Conservation (phyloP, 2,888 invertebrate genomes). For the Suillia variegata region DNA sequence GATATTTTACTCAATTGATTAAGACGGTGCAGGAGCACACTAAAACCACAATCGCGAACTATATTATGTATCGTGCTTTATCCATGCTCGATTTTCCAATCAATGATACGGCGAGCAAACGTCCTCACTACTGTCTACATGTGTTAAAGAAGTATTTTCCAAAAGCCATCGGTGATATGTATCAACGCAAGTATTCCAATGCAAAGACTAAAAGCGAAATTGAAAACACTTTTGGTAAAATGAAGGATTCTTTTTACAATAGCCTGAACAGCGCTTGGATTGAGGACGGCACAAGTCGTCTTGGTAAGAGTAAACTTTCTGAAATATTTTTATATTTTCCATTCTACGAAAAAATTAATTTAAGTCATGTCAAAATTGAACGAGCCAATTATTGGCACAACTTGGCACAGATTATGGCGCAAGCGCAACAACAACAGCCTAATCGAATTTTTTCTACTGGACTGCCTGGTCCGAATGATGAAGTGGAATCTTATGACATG, state of each 20-base stretch:
- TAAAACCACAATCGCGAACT: slow-evolving; percentile 48
- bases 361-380: slow-evolving; percentile 36
- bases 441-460: slow-evolving; percentile 38
- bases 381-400: slow-evolving; percentile 47
- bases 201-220: slow-evolving; percentile 39
- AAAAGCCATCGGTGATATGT: slow-evolving; percentile 50
- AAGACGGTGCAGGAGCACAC: slow-evolving; percentile 40
- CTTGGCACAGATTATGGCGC: slow-evolving; percentile 36
- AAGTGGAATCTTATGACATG: slow-evolving; percentile 47
- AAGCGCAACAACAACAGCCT: slow-evolving; percentile 32
- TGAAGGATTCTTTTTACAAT: slow-evolving; percentile 36
- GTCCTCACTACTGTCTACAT: slow-evolving; percentile 38
- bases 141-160: slow-evolving; percentile 44
- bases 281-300: slow-evolving; percentile 44
- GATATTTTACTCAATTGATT: slow-evolving; percentile 47
- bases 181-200: slow-evolving; percentile 34
- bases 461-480: slow-evolving; percentile 33
- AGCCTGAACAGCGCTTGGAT: slow-evolving; percentile 46
- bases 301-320: slow-evolving; percentile 43
- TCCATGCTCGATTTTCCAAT: slow-evolving; percentile 34
- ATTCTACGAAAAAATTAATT: slow-evolving; percentile 24
- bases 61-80: slow-evolving; percentile 54
- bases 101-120: slow-evolving; percentile 27
- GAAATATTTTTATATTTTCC: slow-evolving; percentile 38
- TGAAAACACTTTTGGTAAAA: slow-evolving; percentile 32